These are phyloP conservation scores for Sinohyriopsis cumingii DNA, from an alignment of 2,888 invertebrate genomes.

Conservation along the genomic window DNA sequence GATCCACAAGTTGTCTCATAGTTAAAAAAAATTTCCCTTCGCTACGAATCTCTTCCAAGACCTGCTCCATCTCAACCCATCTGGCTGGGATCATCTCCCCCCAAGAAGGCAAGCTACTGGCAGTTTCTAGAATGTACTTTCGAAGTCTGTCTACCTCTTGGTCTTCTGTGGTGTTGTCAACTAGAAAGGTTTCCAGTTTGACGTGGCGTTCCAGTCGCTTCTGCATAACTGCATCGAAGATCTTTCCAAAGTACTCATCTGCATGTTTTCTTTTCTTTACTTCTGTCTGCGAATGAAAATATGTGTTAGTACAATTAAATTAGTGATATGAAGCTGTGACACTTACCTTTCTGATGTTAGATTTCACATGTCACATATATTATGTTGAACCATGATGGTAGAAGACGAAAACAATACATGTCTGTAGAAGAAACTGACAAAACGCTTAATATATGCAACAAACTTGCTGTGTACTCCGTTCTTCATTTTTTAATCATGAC, in stretches of 20 bases:
- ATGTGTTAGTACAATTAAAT: no score
- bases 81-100: constrained; percentile 27
- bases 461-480: no score
- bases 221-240: constrained; percentile 15
- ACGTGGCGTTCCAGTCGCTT: constrained; percentile 19
- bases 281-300: no score
- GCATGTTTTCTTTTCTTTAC: no score
- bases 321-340: no score
- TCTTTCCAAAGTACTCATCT: constrained; percentile 10
- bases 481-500: no score
- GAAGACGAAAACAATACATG: no score
- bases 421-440: no score
- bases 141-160: constrained; percentile 14
- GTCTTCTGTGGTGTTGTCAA: constrained; percentile 20
- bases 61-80: constrained; percentile 28
- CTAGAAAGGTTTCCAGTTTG: constrained; percentile 10
- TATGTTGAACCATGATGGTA: no score
- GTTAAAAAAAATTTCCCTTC: constrained; percentile 17
- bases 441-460: no score
- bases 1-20: constrained; percentile 11
- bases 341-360: no score
- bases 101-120: constrained; percentile 21
- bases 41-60: constrained; percentile 17
- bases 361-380: no score
- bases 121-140: constrained; percentile 10